These are phyloP conservation scores for Perodicticus potto DNA, from an alignment of 2,797 vertebrate genomes.

Conservation along the genomic window DNA sequence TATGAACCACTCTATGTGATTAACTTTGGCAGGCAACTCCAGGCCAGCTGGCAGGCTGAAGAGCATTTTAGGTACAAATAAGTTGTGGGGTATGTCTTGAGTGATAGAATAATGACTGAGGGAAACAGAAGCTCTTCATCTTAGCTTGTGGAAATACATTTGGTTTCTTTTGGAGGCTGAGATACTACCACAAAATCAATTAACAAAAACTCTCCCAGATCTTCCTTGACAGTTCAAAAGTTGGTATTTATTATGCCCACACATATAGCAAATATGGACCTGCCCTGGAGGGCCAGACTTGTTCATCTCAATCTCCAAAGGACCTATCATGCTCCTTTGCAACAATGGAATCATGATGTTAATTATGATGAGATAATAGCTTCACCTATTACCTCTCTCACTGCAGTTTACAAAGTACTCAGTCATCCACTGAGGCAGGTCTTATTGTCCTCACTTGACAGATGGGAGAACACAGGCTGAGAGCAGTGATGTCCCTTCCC, in stretches of 20 bases:
- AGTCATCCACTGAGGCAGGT: not conserved
- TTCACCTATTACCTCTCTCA: not conserved
- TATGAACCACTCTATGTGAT: constrained; percentile 15
- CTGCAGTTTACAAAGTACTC: not conserved
- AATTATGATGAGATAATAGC: not conserved
- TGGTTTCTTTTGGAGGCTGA: not conserved
- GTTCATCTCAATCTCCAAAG: not conserved
- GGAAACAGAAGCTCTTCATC: not conserved
- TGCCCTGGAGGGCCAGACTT: not conserved
- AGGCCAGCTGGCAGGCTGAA: not conserved
- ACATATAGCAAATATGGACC: not conserved
- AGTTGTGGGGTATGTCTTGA: not conserved
- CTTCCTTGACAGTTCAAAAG: not conserved
- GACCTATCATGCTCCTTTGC: not conserved
- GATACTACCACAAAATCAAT: not conserved
- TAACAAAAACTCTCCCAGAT: constrained; percentile 33
- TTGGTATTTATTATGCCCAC: not conserved
- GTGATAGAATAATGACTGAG: constrained; percentile 16
- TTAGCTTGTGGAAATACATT: constrained; percentile 35
- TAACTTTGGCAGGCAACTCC: constrained; percentile 19
- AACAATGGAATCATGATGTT: not conserved
- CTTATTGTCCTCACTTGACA: not conserved
- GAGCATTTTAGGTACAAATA: constrained; percentile 50
- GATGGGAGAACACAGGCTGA: not conserved
- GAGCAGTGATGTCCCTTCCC: not conserved